Conservation (phyloP, 2,888 invertebrate species). For the Nemotelus pantherinus region DNA sequence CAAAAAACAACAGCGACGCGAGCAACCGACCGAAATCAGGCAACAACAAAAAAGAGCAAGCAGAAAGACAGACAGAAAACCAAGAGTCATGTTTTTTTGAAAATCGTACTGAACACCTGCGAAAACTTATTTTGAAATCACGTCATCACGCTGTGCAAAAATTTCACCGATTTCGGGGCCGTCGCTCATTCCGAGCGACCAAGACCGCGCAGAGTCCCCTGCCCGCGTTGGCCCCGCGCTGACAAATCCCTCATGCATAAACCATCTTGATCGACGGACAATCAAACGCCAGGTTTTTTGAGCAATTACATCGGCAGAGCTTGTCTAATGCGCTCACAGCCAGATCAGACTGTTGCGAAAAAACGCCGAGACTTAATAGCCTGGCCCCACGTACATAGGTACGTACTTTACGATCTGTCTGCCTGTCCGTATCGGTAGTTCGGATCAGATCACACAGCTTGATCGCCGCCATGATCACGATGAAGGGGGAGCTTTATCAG, state of each 20-base stretch:
- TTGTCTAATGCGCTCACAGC: background rate
- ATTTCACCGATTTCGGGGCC: slow-evolving; percentile 44
- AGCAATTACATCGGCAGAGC: slow-evolving; percentile 17
- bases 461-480: slow-evolving; percentile 2
- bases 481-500: background rate
- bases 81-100: slow-evolving; percentile 22
- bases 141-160: slow-evolving; percentile 47
- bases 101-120: slow-evolving; percentile 50
- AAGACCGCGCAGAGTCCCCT: slow-evolving; percentile 6
- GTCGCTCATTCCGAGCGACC: background rate
- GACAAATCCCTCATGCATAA: background rate
- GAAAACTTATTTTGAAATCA: slow-evolving; percentile 48
- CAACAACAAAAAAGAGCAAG: background rate
- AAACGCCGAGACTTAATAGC: background rate
- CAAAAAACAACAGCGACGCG: background rate
- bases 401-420: background rate
- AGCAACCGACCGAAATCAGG: background rate
- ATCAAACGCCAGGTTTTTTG: slow-evolving; percentile 23
- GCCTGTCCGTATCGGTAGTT: background rate
- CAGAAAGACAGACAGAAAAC: slow-evolving; percentile 11
- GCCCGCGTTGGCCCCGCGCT: background rate
- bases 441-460: background rate
- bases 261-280: slow-evolving; percentile 34
- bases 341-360: slow-evolving; percentile 17
- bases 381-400: background rate